Base-by-base conservation (phyloP, 2,888 invertebrate genomes). In the Euphydryas editha region DNA sequence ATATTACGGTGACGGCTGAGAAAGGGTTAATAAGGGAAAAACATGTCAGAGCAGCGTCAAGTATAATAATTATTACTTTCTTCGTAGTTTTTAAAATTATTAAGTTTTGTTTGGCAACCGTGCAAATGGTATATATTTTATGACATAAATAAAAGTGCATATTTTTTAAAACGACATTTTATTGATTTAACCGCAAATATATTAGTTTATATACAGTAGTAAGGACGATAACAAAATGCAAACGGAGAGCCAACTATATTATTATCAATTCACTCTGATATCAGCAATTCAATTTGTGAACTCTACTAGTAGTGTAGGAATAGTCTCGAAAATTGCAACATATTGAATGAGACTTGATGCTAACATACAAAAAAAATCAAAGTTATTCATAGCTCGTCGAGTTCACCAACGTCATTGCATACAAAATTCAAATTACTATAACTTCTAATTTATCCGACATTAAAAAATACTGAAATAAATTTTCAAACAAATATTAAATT, bases 161-260 rank as follows among this genome's bases (percentile, higher is more conserved):
- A 74, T 78, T 85, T 87, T 90, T 90, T 87, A 81, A 88, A 92
- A 92, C 92, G 90, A 92, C 89, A 87, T 86, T 90, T 87, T 92
- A 92, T 90, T 92, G 86, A 90, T 90, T 88, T 92, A 92, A 91
- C 91, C 85, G 83, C 85, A 88, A 87, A 90, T 90, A 92, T 90
- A 92, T 90, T 92, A 92, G 88, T 88, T 83, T 92, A 92, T 92
- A 83, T 92, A 92, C 90, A 92, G 84, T 82, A 92, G 83, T 81
- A 85, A 81, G 88, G 88, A 85, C 83, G 82, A 87, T 83, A 91
- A 91, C 88, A 88, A 92, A 90, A 92, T 90, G 90, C 90, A 88
- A 89, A 85, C 81, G 81, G 78, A 82, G 81, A 84, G 83, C 84
- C 84, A 85, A 84, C 81, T 81, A 81, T 79, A 70, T 54, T 54